Percentiles rank a stretch among this genome's conserved stretches.
phyloP scores from a whole-genome alignment of 2,888 invertebrate genomes.

The Campoletis raptor region DNA sequence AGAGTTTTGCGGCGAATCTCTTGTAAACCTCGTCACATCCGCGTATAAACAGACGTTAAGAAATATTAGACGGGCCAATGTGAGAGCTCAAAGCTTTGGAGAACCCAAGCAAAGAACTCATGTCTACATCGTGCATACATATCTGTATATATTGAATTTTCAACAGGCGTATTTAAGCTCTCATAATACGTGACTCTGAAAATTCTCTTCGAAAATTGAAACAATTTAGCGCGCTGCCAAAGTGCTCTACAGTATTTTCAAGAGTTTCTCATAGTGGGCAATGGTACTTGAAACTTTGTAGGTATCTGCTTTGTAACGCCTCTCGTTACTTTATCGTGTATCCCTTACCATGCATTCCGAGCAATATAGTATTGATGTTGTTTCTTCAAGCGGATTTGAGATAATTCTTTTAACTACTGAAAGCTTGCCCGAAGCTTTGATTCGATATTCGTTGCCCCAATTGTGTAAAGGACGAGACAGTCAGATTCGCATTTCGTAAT shows the following conservation, averaged over 20 bases:
- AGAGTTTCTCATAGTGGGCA: conserved; percentile 49
- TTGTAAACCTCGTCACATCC: not conserved
- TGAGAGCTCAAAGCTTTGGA: not conserved
- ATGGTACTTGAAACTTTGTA: conserved; percentile 56
- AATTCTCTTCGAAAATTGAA: conserved; percentile 63
- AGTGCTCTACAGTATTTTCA: conserved; percentile 30
- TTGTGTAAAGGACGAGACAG: not conserved
- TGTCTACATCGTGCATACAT: not conserved
- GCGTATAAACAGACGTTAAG: conserved; percentile 10
- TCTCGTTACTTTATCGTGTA: not conserved
- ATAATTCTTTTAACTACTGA: not conserved
- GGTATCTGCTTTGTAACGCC: conserved; percentile 27
- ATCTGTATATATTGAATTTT: not conserved
- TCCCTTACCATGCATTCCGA: not conserved
- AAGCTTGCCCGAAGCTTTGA: not conserved
- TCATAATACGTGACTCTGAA: conserved; percentile 56
- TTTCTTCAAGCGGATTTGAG: not conserved
- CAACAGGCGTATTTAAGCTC: conserved; percentile 12
- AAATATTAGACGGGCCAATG: conserved; percentile 8
- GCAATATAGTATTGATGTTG: not conserved
- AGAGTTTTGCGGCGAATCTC: conserved; percentile 12
- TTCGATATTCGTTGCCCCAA: not conserved
- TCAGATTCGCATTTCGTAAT: not conserved
- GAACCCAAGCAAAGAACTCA: not conserved
- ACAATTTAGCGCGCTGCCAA: conserved; percentile 13